phyloP scores from a whole-genome alignment of 2,113 vertebrate genomes.

The Leiothrix lutea region DNA sequence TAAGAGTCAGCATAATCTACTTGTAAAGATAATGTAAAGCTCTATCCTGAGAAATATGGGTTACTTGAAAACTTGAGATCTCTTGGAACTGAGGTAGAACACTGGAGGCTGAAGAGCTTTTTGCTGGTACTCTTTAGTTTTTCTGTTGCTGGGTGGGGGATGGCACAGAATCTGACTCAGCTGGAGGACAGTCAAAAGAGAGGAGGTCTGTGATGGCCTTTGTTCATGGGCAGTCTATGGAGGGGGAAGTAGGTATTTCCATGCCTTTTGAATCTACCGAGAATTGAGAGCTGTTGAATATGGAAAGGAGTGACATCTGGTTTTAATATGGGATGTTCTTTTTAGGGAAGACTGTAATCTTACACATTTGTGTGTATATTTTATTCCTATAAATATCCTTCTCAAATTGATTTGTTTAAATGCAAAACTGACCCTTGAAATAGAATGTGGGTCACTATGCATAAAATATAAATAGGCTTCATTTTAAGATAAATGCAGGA shows the following conservation, averaged over 20 bases:
- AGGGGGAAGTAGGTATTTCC: background rate
- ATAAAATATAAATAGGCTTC: background rate
- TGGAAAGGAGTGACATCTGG: background rate
- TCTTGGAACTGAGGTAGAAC: background rate
- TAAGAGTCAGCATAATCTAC: background rate
- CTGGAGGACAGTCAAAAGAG: background rate
- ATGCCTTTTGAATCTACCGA: background rate
- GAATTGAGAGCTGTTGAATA: background rate
- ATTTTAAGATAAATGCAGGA: background rate
- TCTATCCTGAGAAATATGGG: background rate
- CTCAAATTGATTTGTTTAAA: background rate
- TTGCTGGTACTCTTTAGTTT: background rate
- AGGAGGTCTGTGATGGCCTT: background rate
- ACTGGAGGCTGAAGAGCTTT: background rate
- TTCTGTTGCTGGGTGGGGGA: background rate
- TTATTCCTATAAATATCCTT: background rate
- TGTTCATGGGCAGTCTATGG: background rate
- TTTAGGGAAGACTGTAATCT: background rate
- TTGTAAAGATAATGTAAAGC: background rate
- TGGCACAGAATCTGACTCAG: background rate
- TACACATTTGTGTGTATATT: background rate
- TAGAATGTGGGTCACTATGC: background rate
- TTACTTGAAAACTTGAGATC: background rate
- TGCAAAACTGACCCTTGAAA: background rate
- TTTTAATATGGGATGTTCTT: background rate